These are phyloP conservation scores for Megaustenia siamemsis DNA, from an alignment of 2,888 invertebrate species.

Conservation along the genomic window DNA sequence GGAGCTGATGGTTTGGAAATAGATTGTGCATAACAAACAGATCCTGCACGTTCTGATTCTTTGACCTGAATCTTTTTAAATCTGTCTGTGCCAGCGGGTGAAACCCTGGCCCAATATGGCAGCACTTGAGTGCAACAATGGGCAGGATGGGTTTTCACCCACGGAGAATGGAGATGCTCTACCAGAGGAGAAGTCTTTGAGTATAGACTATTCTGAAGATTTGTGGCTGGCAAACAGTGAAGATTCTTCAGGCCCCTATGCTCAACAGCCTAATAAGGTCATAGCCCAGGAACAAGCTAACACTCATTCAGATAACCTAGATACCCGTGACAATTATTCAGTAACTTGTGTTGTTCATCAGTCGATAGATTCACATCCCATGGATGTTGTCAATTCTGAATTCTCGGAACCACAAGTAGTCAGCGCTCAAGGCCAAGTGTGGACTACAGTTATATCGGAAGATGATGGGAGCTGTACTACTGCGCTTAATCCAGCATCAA, in stretches of 20 bases:
- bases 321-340: background rate
- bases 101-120: constrained; percentile 45
- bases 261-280: constrained; percentile 46
- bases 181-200: constrained; percentile 52
- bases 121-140: constrained; percentile 53
- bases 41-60: constrained; percentile 5
- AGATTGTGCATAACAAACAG: background rate
- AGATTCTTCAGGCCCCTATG: constrained; percentile 52
- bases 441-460: constrained; percentile 24
- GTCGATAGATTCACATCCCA: background rate
- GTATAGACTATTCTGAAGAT: constrained; percentile 55
- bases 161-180: constrained; percentile 51
- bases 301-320: background rate
- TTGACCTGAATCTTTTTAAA: background rate
- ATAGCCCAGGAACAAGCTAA: background rate
- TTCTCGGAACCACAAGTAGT: constrained; percentile 11
- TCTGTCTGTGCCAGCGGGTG: constrained; percentile 14
- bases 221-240: constrained; percentile 55
- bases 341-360: constrained; percentile 11
- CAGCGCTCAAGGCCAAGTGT: constrained; percentile 17
- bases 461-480: background rate
- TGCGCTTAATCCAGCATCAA: constrained; percentile 17
- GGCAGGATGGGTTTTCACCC: constrained; percentile 48
- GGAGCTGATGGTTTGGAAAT: background rate
- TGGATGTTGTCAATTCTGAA: background rate